Conservation (phyloP, 2,888 invertebrate genomes). For the Odontothrips loti region DNA sequence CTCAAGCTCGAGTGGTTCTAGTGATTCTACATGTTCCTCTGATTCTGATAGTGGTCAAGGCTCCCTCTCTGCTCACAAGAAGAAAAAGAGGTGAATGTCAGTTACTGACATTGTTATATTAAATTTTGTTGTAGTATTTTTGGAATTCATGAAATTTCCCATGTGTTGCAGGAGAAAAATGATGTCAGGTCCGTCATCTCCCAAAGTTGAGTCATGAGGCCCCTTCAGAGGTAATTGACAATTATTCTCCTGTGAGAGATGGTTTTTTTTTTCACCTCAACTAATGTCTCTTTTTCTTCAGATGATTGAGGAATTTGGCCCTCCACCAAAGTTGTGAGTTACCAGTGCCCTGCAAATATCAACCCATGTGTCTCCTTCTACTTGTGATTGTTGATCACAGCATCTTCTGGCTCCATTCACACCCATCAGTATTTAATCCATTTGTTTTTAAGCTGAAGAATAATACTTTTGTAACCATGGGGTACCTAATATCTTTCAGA, state of each 20-base stretch:
- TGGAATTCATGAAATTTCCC: background rate
- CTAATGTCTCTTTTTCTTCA: background rate
- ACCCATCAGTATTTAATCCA: background rate
- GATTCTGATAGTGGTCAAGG: constrained; percentile 74
- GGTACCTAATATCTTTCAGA: background rate
- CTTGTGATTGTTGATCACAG: background rate
- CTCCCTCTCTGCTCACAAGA: constrained; percentile 80
- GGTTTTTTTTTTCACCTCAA: background rate
- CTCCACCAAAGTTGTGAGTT: constrained; percentile 7
- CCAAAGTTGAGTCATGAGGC: background rate
- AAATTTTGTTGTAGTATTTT: background rate
- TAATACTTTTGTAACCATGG: background rate
- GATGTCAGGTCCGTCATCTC: background rate
- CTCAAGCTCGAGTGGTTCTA: constrained; percentile 69
- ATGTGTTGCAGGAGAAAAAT: background rate
- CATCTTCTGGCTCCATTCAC: background rate
- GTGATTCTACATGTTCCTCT: constrained; percentile 43
- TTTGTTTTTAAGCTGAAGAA: background rate
- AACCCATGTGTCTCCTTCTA: background rate
- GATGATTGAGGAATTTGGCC: background rate
- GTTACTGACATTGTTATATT: background rate
- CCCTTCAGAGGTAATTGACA: background rate
- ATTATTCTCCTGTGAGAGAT: background rate
- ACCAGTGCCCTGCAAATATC: background rate
- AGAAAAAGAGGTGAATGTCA: constrained; percentile 57